Percentiles rank a stretch among this genome's conserved stretches.
Conservation (phyloP, 1,140 invertebrate genomes). For the Diprion similis region DNA sequence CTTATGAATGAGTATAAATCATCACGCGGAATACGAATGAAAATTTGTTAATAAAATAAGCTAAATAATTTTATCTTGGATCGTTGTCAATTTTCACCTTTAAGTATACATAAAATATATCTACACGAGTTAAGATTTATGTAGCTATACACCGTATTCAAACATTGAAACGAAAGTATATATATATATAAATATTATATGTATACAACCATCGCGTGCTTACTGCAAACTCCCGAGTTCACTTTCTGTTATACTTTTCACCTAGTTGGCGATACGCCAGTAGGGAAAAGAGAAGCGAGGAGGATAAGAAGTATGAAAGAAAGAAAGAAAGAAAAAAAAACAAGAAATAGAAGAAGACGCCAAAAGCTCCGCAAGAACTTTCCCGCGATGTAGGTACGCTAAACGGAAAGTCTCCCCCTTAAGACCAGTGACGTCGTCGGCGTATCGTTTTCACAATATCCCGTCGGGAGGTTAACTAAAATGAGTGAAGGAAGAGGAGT, state of each 20-base stretch:
- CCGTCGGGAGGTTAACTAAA: not conserved
- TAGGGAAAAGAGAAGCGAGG: slow-evolving; percentile 22
- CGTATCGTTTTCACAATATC: slow-evolving; percentile 22
- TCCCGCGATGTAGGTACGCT: slow-evolving; percentile 28
- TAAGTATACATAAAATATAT: too few species aligned
- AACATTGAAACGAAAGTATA: too few species aligned
- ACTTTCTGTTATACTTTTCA: slow-evolving; percentile 59
- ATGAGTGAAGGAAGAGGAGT: slow-evolving; percentile 15
- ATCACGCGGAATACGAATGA: too few species aligned
- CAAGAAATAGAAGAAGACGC: slow-evolving; percentile 27
- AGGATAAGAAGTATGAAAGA: slow-evolving; percentile 29
- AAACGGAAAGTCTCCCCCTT: slow-evolving; percentile 57
- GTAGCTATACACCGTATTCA: too few species aligned
- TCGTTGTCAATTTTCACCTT: too few species aligned
- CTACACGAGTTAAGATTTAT: too few species aligned
- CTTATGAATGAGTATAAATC: too few species aligned
- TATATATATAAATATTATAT: too few species aligned
- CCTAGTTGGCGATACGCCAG: slow-evolving; percentile 59
- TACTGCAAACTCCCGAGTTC: slow-evolving; percentile 54
- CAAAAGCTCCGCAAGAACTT: slow-evolving; percentile 45
- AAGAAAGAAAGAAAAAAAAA: slow-evolving; percentile 27
- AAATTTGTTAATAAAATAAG: too few species aligned
- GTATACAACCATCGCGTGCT: slow-evolving; percentile 19
- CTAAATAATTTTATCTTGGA: too few species aligned
- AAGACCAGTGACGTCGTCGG: slow-evolving; percentile 40